Evolutionary conservation across 2,888 invertebrate species (phyloP).

Genomic region (Pyralis farinalis): DNA sequence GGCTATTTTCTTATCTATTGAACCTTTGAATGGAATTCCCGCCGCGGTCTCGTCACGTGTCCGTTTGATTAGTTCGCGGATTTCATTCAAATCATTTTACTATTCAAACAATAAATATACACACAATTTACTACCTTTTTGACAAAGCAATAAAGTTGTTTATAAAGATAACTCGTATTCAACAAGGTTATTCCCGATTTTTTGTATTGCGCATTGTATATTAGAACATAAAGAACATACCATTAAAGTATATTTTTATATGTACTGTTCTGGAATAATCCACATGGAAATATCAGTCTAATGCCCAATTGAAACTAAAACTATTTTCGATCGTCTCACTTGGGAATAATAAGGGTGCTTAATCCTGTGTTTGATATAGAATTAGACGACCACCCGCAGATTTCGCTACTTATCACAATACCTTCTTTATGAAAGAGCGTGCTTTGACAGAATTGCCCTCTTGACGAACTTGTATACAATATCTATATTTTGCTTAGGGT

Average conservation of each 20-base stretch:
- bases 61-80: conserved; percentile 62
- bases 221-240: conserved; percentile 16
- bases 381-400: conserved; percentile 72
- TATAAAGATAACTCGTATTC: not conserved
- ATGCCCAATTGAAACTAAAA: no score
- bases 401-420: conserved; percentile 71
- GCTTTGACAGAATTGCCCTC: conserved; percentile 46
- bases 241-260: conserved; percentile 23
- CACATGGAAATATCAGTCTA: no score
- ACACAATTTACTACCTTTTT: no score
- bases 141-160: no score
- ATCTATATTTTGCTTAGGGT: no score
- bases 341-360: conserved; percentile 23
- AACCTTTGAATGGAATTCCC: no score
- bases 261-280: no score
- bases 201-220: conserved; percentile 16
- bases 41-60: conserved; percentile 48
- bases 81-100: conserved; percentile 7
- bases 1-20: no score
- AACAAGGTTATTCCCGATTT: conserved; percentile 22
- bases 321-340: no score
- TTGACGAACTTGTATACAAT: conserved; percentile 17
- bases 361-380: conserved; percentile 53
- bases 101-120: no score
- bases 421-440: conserved; percentile 47